Evolutionary conservation across 2,888 invertebrate species (phyloP), one percentile per base, ranked within the genome.

Genomic region (Tubiluchus corallicola): DNA sequence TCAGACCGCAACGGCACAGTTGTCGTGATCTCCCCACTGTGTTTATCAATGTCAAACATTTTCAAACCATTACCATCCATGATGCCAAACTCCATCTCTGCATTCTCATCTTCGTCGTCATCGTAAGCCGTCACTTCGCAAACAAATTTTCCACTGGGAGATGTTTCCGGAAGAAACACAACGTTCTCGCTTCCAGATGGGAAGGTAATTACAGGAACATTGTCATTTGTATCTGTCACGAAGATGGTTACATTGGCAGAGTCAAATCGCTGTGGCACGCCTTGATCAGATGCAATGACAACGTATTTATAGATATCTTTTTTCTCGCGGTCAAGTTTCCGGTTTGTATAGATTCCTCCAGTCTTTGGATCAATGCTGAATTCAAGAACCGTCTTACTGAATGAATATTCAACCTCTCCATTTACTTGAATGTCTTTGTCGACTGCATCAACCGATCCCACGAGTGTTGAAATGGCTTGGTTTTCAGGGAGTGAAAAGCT

Each of bases 301-400:
- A 29, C 29, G 29, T 9, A 29, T 9, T n/a, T 9, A n/a, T 9
- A 29, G 9, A n/a, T 29, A n/a, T 29, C 9, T n/a, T 9, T n/a
- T n/a, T 29, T 29, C 29, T 29, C 29, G 29, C 29, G 29, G 29
- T 29, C 29, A 9, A 29, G 29, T n/a, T 29, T 29, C 29, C 29
- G 29, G 29, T 29, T 29, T n/a, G 29, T 29, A 9, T 29, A 29
- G n/a, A 29, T 29, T n/a, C 29, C 29, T 9, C 29, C 9, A 9
- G 9, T 29, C 29, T 29, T 29, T n/a, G 29, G 29, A 29, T 29
- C 29, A n/a, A 29, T n/a, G 29, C 29, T 29, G 29, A 29, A 29
- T n/a, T 29, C 29, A 9, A n/a, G n/a, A 29, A 29, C 29, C 9
- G n/a, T 9, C 9, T n/a, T 29, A n/a, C 29, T n/a, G 29, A 29